Base-by-base conservation (phyloP, 2,888 invertebrate species). In the Alloscopus bannaensis region DNA sequence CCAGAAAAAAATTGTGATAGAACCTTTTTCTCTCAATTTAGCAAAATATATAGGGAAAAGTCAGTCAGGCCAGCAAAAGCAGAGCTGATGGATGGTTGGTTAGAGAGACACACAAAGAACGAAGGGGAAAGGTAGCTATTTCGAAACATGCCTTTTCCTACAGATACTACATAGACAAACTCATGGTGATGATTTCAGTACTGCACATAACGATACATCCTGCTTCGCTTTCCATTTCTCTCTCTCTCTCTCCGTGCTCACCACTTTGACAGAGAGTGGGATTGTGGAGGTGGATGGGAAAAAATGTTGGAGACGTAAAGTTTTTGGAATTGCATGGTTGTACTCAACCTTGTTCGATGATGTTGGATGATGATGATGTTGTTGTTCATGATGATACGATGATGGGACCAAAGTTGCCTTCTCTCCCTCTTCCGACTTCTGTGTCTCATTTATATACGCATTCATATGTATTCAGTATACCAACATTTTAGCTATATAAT, bases 31-130 rank as follows among this genome's bases (percentile, higher is more conserved):
- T 57, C 78, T 79, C 78, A 79, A 79, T 79, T 79, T 79, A 79
- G 78, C 78, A 79, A 79, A 79, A 79, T 79, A 79, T n/a, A n/a
- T n/a, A n/a, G n/a, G 78, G 78, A 71, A 72, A 79, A 79, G 78
- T 79, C 78, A 72, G 71, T 79, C 78, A 79, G 78, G 71, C 78
- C 78, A 71, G 64, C 59, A 72, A 79, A 65, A 70, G 70, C 70
- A 64, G 59, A 70, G 55, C 64, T 70, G 78, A 78, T 78, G 71
- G 78, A 77, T 42, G 57, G 36, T 11, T 66, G 66, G 66, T 18
- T 55, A 20, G 68, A 68, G 52, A 47, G 69, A 70, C 70, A n/a
- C n/a, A n/a, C n/a, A n/a, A n/a, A n/a, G n/a, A n/a, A n/a, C n/a
- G n/a, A n/a, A 65, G 77, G 50, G 45, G 52, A 71, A 79, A 70